These are phyloP conservation scores for Pseudotriccus pelzelni DNA, from an alignment of 2,797 vertebrate species.

Conservation along the genomic window DNA sequence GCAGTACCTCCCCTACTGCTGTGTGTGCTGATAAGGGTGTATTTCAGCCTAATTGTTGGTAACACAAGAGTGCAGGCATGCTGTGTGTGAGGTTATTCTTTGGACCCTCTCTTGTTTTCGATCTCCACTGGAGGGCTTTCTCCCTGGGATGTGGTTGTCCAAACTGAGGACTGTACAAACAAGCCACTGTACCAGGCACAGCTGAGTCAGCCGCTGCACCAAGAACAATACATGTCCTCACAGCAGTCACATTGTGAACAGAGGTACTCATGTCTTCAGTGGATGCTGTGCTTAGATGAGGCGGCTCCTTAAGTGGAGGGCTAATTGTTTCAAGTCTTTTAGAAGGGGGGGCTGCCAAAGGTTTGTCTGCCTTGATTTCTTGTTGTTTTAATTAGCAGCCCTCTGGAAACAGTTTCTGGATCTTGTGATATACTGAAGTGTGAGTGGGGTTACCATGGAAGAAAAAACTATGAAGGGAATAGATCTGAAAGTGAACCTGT, in stretches of 20 bases:
- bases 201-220: background rate
- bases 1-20: background rate
- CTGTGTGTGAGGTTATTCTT: slow-evolving; percentile 5
- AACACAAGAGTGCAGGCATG: background rate
- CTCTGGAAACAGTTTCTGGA: background rate
- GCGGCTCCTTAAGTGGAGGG: background rate
- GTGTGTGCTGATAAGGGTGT: background rate
- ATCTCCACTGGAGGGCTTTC: slow-evolving; percentile 22
- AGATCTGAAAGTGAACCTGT: background rate
- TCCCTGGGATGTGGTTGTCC: background rate
- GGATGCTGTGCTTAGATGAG: background rate
- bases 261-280: background rate
- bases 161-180: slow-evolving; percentile 10
- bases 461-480: background rate
- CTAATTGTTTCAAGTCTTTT: background rate
- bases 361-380: background rate
- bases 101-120: background rate
- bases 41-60: background rate
- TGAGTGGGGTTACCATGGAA: background rate
- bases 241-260: background rate
- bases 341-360: background rate
- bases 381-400: background rate
- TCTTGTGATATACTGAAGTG: background rate
- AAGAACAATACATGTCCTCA: background rate
- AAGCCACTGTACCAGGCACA: background rate